These are phyloP conservation scores for Tethya wilhelma DNA, from an alignment of 37 sponge, comb jelly and placozoan species.

Conservation along the genomic window DNA sequence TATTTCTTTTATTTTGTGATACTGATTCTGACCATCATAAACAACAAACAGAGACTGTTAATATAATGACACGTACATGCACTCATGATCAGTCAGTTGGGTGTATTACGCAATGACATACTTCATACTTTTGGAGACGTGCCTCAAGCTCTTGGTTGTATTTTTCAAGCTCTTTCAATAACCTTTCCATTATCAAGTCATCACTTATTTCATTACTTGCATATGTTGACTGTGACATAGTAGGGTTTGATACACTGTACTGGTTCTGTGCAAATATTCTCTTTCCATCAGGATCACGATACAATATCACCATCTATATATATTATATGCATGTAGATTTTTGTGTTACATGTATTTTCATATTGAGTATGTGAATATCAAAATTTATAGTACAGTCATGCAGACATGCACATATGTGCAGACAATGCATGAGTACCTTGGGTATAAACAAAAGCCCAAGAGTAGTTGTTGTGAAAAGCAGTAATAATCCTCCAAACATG, in stretches of 20 bases:
- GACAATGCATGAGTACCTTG: conserved; percentile 31
- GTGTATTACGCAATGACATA: too few relatives aligned
- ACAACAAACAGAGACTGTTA: too few relatives aligned
- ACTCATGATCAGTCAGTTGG: too few relatives aligned
- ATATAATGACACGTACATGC: too few relatives aligned
- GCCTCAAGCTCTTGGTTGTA: conserved; percentile 33
- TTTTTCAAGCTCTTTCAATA: conserved; percentile 33
- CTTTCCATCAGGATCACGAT: conserved; percentile 64
- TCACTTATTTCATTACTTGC: too few relatives aligned
- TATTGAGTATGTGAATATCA: neutral
- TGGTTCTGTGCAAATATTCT: too few relatives aligned
- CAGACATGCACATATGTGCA: neutral
- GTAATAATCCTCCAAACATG: conserved; percentile 17
- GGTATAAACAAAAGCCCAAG: conserved; percentile 53
- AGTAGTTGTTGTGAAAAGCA: conserved; percentile 25
- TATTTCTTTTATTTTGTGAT: too few relatives aligned
- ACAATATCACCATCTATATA: conserved; percentile 49
- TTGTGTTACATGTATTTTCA: neutral
- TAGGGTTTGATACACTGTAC: too few relatives aligned
- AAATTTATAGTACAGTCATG: neutral
- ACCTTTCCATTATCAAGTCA: too few relatives aligned
- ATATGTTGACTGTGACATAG: too few relatives aligned
- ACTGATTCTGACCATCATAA: too few relatives aligned
- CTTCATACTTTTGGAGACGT: conserved; percentile 56
- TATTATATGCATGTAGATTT: neutral